phyloP scores from a whole-genome alignment of 2,888 invertebrate species.

The Cataglyphis livida region DNA sequence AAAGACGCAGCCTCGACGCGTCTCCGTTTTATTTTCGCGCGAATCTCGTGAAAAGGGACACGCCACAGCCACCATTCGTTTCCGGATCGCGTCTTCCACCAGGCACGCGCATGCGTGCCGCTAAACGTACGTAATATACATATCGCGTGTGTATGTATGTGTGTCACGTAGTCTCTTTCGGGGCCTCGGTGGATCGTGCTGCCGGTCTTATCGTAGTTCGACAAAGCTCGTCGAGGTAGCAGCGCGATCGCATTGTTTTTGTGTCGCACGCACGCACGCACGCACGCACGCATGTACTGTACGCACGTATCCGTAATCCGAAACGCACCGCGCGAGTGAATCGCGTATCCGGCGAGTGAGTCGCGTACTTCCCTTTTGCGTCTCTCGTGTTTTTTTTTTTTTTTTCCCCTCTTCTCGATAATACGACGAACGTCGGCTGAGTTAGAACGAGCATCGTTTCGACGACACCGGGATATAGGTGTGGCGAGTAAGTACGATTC shows the following conservation, averaged over 20 bases:
- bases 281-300: constrained; percentile 56
- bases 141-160: too few species aligned
- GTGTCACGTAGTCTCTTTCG: background rate
- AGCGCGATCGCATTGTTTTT: constrained; percentile 80
- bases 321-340: constrained; percentile 62
- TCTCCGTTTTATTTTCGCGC: background rate
- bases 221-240: constrained; percentile 76
- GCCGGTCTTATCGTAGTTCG: constrained; percentile 6
- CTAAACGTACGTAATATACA: background rate
- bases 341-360: constrained; percentile 43
- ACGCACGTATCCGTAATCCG: constrained; percentile 53
- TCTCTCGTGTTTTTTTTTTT: background rate
- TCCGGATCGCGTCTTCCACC: background rate
- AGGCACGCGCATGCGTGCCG: background rate
- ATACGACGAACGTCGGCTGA: background rate
- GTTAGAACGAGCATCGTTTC: background rate
- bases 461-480: constrained; percentile 15
- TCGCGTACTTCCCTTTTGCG: background rate
- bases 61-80: background rate
- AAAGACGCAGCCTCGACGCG: background rate
- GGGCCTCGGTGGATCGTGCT: background rate
- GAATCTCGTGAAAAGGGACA: background rate
- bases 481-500: constrained; percentile 33
- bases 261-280: constrained; percentile 64
- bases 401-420: background rate